Percentiles rank a stretch among this genome's conserved stretches.
Conservation (phyloP, 2,113 vertebrate genomes). For the Phocoena phocoena region DNA sequence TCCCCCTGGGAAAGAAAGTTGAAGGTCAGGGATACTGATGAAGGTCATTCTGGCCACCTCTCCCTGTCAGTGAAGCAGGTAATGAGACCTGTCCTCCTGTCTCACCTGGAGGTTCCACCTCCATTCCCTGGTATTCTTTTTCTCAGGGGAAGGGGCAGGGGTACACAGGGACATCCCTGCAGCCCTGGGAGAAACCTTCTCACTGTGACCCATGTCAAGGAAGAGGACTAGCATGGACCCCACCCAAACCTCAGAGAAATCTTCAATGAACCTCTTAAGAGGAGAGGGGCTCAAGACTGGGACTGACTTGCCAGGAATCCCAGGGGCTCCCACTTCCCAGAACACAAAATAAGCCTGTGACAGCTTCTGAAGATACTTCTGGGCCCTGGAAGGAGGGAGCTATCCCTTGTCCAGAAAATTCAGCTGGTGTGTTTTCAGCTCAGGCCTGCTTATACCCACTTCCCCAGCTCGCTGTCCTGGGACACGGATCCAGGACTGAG, state of each 20-base stretch:
- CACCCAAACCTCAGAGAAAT: neutral
- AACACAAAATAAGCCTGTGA: too few relatives aligned
- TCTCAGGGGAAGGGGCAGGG: too few relatives aligned
- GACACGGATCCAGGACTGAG: neutral
- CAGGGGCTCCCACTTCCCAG: neutral
- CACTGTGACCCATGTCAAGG: accelerated
- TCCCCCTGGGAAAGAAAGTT: neutral
- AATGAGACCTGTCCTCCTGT: neutral
- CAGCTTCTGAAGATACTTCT: neutral
- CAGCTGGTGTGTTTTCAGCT: neutral
- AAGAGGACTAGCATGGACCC: neutral
- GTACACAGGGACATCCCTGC: too few relatives aligned
- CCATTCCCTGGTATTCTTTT: neutral
- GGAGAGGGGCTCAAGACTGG: neutral
- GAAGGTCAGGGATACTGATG: neutral
- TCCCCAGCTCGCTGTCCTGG: neutral
- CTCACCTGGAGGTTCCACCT: accelerated
- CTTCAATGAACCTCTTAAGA: neutral
- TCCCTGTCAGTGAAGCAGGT: neutral
- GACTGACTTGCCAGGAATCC: too few relatives aligned
- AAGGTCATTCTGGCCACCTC: neutral
- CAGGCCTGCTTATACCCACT: too few relatives aligned
- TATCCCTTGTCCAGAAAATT: neutral
- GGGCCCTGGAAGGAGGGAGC: neutral
- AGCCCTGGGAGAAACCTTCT: neutral